Conservation (phyloP, 2,113 vertebrate genomes). For the Gambusia holbrooki region DNA sequence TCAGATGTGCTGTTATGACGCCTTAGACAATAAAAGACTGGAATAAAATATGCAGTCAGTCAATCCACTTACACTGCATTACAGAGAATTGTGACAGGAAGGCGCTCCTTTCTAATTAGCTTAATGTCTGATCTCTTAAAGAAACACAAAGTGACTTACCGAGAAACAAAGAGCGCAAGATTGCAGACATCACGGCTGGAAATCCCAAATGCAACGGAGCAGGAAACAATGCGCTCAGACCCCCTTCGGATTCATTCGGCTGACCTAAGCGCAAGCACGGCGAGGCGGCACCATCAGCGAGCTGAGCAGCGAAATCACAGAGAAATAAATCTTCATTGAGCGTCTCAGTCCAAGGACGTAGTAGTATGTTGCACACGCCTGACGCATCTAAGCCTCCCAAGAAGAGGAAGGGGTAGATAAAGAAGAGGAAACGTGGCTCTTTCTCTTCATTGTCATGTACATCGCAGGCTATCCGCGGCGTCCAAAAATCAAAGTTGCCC, state of each 20-base stretch:
- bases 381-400: slow-evolving; percentile 58
- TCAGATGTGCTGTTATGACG: slow-evolving; percentile 28
- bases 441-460: slow-evolving; percentile 59
- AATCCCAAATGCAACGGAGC: slow-evolving; percentile 73
- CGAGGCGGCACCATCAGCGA: slow-evolving; percentile 62
- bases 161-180: slow-evolving; percentile 78
- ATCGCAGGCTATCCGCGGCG: slow-evolving; percentile 30
- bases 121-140: neutral
- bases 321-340: slow-evolving; percentile 60
- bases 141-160: slow-evolving; percentile 74
- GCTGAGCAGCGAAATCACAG: slow-evolving; percentile 36
- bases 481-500: slow-evolving; percentile 71
- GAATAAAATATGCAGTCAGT: neutral
- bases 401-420: slow-evolving; percentile 18
- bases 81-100: neutral
- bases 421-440: slow-evolving; percentile 44
- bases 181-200: slow-evolving; percentile 80
- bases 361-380: slow-evolving; percentile 67
- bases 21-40: slow-evolving; percentile 3
- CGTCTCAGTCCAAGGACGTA: slow-evolving; percentile 71
- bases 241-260: slow-evolving; percentile 66
- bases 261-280: slow-evolving; percentile 68
- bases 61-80: neutral
- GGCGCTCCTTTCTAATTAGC: slow-evolving; percentile 2
- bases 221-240: slow-evolving; percentile 74